These are phyloP conservation scores for Parnassius glacialis DNA, from an alignment of 2,888 invertebrate genomes.

Conservation along the genomic window DNA sequence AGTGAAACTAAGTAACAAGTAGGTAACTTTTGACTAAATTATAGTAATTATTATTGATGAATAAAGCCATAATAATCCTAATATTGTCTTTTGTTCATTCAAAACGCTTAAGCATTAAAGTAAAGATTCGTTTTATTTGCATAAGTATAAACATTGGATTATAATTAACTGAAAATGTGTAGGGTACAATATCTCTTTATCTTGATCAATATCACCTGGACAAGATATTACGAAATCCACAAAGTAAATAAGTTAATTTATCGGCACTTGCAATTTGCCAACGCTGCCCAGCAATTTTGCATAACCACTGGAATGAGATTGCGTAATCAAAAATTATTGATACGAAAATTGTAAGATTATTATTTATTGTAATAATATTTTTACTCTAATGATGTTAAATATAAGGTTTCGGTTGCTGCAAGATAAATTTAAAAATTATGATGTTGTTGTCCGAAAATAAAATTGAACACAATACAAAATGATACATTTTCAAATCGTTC, in stretches of 20 bases:
- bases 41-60: too few relatives aligned
- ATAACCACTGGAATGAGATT: constrained; percentile 29
- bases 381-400: constrained; percentile 3
- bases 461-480: background rate
- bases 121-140: too few relatives aligned
- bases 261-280: constrained; percentile 26
- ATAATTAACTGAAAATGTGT: constrained; percentile 14
- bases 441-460: background rate
- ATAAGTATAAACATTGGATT: constrained; percentile 16
- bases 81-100: too few relatives aligned
- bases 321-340: constrained; percentile 14
- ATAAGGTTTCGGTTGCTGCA: background rate
- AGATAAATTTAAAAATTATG: background rate
- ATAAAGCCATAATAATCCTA: too few relatives aligned
- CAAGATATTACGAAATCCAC: constrained; percentile 19
- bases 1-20: too few relatives aligned
- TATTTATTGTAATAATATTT: constrained; percentile 14
- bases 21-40: too few relatives aligned
- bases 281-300: constrained; percentile 27
- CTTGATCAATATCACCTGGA: constrained; percentile 24
- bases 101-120: too few relatives aligned
- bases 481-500: background rate
- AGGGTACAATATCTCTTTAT: constrained; percentile 22
- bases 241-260: constrained; percentile 27
- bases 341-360: background rate